Evolutionary conservation across 2,113 vertebrate species (phyloP).

Genomic region (Gymnobelideus leadbeateri): DNA sequence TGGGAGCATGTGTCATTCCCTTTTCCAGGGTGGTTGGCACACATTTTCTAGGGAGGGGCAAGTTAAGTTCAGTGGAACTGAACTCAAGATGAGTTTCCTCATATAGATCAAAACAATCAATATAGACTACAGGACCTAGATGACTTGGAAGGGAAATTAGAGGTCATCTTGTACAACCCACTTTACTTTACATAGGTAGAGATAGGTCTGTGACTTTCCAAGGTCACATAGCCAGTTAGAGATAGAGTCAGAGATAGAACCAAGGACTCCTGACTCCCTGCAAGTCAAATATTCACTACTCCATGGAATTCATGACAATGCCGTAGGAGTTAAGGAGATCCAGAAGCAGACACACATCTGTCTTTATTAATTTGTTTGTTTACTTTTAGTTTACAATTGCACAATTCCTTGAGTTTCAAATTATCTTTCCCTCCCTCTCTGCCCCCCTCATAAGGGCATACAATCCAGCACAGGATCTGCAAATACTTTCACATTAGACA

Average conservation of each 20-base stretch:
- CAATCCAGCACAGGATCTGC: no score
- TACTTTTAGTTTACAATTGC: no score
- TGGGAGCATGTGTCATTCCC: neutral
- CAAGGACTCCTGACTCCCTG: neutral
- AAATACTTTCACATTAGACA: no score
- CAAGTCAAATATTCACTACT: neutral
- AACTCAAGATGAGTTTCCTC: neutral
- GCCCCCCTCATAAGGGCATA: no score
- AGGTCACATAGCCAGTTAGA: neutral
- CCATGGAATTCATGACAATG: neutral
- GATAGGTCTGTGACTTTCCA: neutral
- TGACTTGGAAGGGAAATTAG: neutral
- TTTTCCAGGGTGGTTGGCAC: neutral
- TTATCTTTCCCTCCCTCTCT: no score
- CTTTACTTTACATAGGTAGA: neutral
- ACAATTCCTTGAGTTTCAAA: no score
- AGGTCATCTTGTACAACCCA: neutral
- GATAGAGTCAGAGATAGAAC: neutral
- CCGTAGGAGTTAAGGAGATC: neutral
- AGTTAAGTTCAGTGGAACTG: neutral
- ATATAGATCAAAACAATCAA: neutral
- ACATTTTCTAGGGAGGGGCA: neutral
- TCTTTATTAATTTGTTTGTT: no score
- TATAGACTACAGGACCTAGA: neutral
- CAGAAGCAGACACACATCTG: slow-evolving; percentile 19